These are phyloP conservation scores for Orbicella faveolata DNA, from an alignment of 64 coral and sea anemone species.

Conservation along the genomic window DNA sequence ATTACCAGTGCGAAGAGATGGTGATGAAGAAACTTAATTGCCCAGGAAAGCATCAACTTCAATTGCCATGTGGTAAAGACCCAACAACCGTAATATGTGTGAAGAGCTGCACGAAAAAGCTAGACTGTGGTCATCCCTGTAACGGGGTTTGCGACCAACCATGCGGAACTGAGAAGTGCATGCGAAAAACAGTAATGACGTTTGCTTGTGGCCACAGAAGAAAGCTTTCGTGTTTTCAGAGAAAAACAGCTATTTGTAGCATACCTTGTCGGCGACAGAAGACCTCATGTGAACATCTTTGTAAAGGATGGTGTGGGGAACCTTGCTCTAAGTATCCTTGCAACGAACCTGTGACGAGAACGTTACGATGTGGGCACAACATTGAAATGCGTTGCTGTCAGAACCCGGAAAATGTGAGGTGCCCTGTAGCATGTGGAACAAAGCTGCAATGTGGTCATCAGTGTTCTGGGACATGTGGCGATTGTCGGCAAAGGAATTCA, in stretches of 20 bases:
- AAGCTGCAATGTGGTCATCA: conserved; percentile 65
- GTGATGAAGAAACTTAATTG: conserved; percentile 10
- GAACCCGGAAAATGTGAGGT: conserved; percentile 9
- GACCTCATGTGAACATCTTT: conserved; percentile 6
- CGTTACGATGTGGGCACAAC: conserved; percentile 51
- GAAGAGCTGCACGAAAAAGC: conserved; percentile 7
- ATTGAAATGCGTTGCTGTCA: conserved; percentile 36
- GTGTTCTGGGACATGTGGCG: conserved; percentile 47
- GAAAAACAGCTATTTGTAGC: conserved; percentile 13
- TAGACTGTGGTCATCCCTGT: conserved; percentile 44
- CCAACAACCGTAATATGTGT: not conserved
- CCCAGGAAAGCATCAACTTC: conserved; percentile 29
- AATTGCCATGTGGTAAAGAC: conserved; percentile 16
- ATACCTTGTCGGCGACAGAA: not conserved
- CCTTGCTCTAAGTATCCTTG: conserved; percentile 31
- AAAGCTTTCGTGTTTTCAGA: conserved; percentile 6
- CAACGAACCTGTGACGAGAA: conserved; percentile 2
- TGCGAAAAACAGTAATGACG: not conserved
- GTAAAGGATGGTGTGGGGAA: not conserved
- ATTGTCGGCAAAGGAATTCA: conserved; percentile 32
- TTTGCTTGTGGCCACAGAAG: conserved; percentile 40
- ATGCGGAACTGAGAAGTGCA: conserved; percentile 24
- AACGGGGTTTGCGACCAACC: conserved; percentile 37
- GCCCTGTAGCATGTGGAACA: not conserved
- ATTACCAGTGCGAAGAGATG: not conserved